Conservation (phyloP, 2,113 vertebrate species). For the Corvus moneduloides region DNA sequence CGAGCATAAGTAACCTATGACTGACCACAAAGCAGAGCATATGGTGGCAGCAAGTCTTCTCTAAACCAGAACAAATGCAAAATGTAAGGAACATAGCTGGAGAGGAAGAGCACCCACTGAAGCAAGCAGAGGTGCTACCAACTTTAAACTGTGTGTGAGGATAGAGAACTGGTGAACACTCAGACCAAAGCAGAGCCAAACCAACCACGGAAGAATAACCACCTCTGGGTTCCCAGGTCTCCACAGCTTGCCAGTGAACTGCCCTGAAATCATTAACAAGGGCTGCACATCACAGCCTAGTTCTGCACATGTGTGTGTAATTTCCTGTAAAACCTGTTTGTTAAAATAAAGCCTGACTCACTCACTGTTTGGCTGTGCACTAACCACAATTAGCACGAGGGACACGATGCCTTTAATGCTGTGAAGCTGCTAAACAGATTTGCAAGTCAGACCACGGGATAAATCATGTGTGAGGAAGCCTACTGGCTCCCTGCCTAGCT, state of each 20-base stretch:
- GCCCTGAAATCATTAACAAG: not conserved
- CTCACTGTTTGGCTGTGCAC: not conserved
- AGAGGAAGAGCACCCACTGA: not conserved
- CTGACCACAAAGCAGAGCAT: not conserved
- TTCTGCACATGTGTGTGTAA: not conserved
- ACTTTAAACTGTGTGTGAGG: not conserved
- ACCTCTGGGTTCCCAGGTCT: not conserved
- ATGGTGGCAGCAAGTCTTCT: fast-evolving
- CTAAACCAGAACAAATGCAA: not conserved
- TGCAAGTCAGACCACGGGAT: not conserved
- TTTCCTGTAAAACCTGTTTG: not conserved
- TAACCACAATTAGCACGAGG: not conserved
- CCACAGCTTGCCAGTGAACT: not conserved
- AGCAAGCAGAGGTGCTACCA: not conserved
- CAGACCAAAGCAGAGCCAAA: not conserved
- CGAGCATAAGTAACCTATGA: not conserved
- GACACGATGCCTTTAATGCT: not conserved
- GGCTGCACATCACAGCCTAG: not conserved
- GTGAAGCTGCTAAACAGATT: not conserved
- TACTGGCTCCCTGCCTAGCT: not conserved
- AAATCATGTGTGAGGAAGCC: not conserved
- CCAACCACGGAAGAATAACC: not conserved
- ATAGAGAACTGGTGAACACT: not conserved
- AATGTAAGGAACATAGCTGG: not conserved
- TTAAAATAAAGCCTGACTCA: not conserved